These are phyloP conservation scores for Mechanitis messenoides DNA, from an alignment of 2,888 invertebrate species.

Conservation along the genomic window DNA sequence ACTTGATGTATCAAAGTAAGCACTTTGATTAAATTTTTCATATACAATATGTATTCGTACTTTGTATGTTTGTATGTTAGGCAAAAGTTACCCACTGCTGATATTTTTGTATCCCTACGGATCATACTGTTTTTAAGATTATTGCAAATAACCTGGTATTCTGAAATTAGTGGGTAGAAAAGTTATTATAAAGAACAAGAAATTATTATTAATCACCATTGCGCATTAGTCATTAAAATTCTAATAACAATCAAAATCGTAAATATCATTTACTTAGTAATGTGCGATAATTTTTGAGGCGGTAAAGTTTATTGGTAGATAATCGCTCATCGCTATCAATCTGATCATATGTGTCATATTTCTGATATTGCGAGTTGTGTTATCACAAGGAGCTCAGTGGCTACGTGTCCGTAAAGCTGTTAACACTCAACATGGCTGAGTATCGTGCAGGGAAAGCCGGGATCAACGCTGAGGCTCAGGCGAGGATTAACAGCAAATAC, in stretches of 20 bases:
- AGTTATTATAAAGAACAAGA: too few species aligned
- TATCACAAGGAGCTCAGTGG: conserved; percentile 67
- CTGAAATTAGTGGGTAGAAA: too few species aligned
- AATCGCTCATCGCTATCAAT: conserved; percentile 61
- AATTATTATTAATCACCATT: too few species aligned
- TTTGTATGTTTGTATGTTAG: too few species aligned
- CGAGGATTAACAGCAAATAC: conserved; percentile 94
- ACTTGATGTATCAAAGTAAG: too few species aligned
- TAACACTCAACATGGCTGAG: conserved; percentile 67
- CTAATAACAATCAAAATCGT: conserved; percentile 31
- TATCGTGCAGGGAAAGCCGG: conserved; percentile 70
- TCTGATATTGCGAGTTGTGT: conserved; percentile 55
- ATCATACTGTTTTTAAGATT: too few species aligned
- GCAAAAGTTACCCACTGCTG: too few species aligned
- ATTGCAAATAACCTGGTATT: too few species aligned
- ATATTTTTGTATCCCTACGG: too few species aligned
- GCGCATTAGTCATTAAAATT: conserved; percentile 24
- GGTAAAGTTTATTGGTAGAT: conserved; percentile 57
- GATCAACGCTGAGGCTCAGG: conserved; percentile 71
- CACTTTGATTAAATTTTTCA: too few species aligned
- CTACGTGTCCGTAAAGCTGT: conserved; percentile 59
- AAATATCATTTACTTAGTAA: conserved; percentile 51
- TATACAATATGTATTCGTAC: too few species aligned
- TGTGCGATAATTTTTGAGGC: conserved; percentile 35
- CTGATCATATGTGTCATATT: conserved; percentile 42